Evolutionary conservation across 1,140 invertebrate genomes (phyloP), one percentile per base, ranked within the genome.

Genomic region (Trypoxylus dichotomus): DNA sequence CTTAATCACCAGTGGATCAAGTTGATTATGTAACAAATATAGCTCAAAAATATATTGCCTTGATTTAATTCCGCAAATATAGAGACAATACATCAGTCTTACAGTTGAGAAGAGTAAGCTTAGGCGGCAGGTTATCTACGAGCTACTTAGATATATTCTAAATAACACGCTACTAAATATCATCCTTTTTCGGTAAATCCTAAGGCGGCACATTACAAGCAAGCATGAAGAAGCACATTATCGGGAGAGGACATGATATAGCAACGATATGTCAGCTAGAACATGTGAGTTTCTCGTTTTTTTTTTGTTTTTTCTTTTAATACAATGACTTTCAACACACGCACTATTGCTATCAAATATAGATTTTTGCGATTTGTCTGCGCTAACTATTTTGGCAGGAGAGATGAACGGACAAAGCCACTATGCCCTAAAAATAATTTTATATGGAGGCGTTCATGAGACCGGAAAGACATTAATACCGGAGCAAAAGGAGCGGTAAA

Each of bases 21-120:
- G 78, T 79, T 79, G 80, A 81, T 82, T 81, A 83, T 81, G 80
- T 83, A 84, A 85, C 84, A 84, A 85, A 84, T 82, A 82, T 83
- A 84, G 84, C 84, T 83, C 83, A 84, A 84, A 85, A 84, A 84
- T 84, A 84, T 84, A 85, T 85, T 85, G 84, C 84, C 84, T 82
- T 82, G 81, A 85, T 81, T 84, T 79, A 81, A 80, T 78, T 83
- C 82, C 81, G 82, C 82, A 81, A 83, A 80, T 83, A 83, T 82
- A 83, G 78, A 81, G 81, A 83, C 79, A 83, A 84, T 79, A 80
- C 80, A 80, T 85, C 84, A 85, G 84, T 85, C 84, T 85, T 85
- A 83, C 80, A 79, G 79, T 81, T 80, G 77, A 78, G 77, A 77
- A 68, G 74, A 71, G 71, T 76, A 76, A 76, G 77, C 63, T 78